These are phyloP conservation scores for Drosophila monieri DNA, from an alignment of 2,888 invertebrate species.

Conservation along the genomic window DNA sequence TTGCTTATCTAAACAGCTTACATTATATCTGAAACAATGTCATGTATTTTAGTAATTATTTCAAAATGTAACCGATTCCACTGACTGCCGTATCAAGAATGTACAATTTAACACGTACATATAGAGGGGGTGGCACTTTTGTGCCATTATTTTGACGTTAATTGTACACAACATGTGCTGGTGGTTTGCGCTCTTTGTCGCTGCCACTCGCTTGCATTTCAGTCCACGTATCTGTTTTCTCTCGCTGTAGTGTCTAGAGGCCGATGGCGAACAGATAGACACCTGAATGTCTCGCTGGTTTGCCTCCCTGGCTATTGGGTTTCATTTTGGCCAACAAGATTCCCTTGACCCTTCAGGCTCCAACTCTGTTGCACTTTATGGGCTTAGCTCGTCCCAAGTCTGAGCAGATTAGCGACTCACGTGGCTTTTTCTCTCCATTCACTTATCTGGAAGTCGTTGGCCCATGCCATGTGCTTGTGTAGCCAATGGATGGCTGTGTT, in stretches of 20 bases:
- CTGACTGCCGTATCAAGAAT: background rate
- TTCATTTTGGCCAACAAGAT: constrained; percentile 1
- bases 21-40: background rate
- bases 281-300: constrained; percentile 43
- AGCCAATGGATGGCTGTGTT: constrained; percentile 17
- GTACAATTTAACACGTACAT: background rate
- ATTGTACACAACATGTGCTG: constrained; percentile 5
- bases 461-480: constrained; percentile 19
- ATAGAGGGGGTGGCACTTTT: constrained; percentile 4
- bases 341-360: constrained; percentile 17
- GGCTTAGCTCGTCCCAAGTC: background rate
- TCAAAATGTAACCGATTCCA: background rate
- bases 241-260: constrained; percentile 12
- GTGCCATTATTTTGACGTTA: constrained; percentile 8
- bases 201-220: constrained; percentile 14
- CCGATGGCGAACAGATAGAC: constrained; percentile 31
- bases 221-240: constrained; percentile 9
- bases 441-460: constrained; percentile 30
- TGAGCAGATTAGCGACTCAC: constrained; percentile 16
- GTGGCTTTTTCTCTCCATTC: constrained; percentile 26
- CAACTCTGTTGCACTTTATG: constrained; percentile 1
- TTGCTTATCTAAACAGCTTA: background rate
- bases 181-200: constrained; percentile 15
- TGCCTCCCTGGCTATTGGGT: background rate
- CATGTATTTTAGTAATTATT: background rate